Evolutionary conservation across 2,888 invertebrate genomes (phyloP), one percentile per base, ranked within the genome.

Genomic region (Aphidius colemani): DNA sequence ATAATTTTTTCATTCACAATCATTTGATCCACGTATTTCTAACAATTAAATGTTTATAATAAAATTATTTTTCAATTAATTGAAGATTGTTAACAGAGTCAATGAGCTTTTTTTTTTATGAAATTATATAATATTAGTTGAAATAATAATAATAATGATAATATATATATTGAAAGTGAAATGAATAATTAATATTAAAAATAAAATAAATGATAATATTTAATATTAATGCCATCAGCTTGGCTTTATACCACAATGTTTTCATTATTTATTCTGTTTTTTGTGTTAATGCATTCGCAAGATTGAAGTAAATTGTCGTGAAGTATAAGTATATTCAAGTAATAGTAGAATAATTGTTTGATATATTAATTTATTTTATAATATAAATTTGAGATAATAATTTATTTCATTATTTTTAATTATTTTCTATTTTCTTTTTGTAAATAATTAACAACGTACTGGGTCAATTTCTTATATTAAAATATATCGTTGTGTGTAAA

Each of bases 271-370:
- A 72, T 76, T 73, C 70, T 69, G 61, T 74, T 71, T 30, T 75
- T 78, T 78, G 73, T 78, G 79, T 77, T 78, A 77, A 78, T 81
- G 80, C 80, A 81, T 81, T 78, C 78, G 80, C 79, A 80, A 81
- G 79, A 81, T 79, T 78, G 79, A 80, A 80, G 80, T 81, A 80
- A 80, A 79, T 78, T 80, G 80, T 80, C 78, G 79, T 79, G 80
- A 78, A 78, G 78, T 81, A 79, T 80, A 80, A 81, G 76, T 81
- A 80, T 79, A 78, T 73, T 79, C 77, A 77, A 80, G 79, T 81
- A 81, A 78, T 77, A 70, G 80, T 81, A 80, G 78, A 13, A 44
- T 44, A 77, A 73, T 78, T 78, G 75, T 75, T 76, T 78, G 75
- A 79, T 71, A 75, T 66, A 76, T 75, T 53, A 46, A 50, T 53